Conservation (phyloP, 2,888 invertebrate genomes). For the Hesperia comma region DNA sequence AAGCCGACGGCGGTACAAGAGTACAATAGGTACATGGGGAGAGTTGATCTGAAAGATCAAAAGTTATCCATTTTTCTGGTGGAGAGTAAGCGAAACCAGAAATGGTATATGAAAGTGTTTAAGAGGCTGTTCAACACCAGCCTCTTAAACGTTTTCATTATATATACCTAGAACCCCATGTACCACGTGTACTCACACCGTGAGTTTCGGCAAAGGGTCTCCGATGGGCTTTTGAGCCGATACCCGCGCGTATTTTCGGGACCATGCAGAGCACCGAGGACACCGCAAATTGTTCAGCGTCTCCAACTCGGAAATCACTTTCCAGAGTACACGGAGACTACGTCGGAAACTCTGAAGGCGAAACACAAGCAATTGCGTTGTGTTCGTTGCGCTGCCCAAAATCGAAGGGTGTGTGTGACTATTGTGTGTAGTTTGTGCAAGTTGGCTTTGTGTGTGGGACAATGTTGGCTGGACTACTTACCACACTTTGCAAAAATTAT, state of each 20-base stretch:
- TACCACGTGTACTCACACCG: neutral
- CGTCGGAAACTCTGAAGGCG: neutral
- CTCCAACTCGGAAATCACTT: neutral
- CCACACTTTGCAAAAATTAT: too few species aligned
- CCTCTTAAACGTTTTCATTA: slow-evolving; percentile 16
- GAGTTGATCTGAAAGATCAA: slow-evolving; percentile 7
- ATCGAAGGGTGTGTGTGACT: neutral
- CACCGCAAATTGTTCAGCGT: neutral
- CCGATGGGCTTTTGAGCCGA: slow-evolving; percentile 9
- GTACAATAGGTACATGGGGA: slow-evolving; percentile 28
- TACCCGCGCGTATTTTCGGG: neutral
- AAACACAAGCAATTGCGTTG: slow-evolving; percentile 3
- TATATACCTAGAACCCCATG: neutral
- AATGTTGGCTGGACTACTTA: too few species aligned
- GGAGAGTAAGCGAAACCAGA: neutral
- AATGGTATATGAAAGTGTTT: slow-evolving; percentile 30
- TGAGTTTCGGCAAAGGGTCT: neutral
- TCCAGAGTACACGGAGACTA: neutral
- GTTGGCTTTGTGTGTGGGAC: too few species aligned
- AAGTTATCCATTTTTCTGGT: neutral
- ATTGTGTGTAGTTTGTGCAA: neutral
- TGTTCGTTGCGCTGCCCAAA: neutral
- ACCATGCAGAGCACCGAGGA: neutral
- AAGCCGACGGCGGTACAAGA: slow-evolving; percentile 3
- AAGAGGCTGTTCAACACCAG: slow-evolving; percentile 19